Evolutionary conservation across 2,888 invertebrate species (phyloP).

Genomic region (Nomada ruficornis): DNA sequence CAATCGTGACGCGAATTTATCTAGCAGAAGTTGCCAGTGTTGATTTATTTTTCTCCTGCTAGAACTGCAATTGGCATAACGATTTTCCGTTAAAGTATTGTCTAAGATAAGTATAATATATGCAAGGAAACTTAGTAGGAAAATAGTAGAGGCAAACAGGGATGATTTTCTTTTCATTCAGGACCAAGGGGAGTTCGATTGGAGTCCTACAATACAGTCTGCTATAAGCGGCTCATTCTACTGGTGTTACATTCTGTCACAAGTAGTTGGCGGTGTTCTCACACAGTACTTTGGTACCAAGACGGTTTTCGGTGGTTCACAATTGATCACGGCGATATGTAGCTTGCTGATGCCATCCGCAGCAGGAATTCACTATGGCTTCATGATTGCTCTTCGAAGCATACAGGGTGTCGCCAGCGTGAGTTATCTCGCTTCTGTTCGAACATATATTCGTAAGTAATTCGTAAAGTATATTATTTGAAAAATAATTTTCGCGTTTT

Average conservation of each 20-base stretch:
- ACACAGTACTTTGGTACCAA: conserved; percentile 90
- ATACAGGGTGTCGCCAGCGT: conserved; percentile 90
- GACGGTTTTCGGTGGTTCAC: conserved; percentile 89
- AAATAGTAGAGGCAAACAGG: neutral
- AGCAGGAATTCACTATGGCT: conserved; percentile 87
- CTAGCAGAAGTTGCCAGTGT: neutral
- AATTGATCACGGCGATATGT: conserved; percentile 88
- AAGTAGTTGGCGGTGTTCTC: conserved; percentile 88
- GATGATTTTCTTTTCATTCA: conserved; percentile 18
- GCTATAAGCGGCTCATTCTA: conserved; percentile 89
- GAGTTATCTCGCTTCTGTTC: conserved; percentile 71
- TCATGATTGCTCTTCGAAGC: conserved; percentile 87
- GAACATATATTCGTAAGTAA: neutral
- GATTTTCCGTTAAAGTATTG: too few species aligned
- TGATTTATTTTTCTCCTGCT: neutral
- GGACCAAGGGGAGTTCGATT: conserved; percentile 86
- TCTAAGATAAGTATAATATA: too few species aligned
- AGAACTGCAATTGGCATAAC: neutral
- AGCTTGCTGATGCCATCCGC: conserved; percentile 88
- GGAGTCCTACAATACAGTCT: conserved; percentile 88
- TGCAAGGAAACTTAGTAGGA: too few species aligned
- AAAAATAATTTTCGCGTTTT: neutral
- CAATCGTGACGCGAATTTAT: conserved; percentile 3
- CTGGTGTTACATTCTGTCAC: conserved; percentile 90
- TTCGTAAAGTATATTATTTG: neutral